Percentiles rank a stretch among this genome's conserved stretches.
Evolutionary conservation across 1,140 invertebrate species (phyloP).

Genomic region (Bathynomus jamesi): DNA sequence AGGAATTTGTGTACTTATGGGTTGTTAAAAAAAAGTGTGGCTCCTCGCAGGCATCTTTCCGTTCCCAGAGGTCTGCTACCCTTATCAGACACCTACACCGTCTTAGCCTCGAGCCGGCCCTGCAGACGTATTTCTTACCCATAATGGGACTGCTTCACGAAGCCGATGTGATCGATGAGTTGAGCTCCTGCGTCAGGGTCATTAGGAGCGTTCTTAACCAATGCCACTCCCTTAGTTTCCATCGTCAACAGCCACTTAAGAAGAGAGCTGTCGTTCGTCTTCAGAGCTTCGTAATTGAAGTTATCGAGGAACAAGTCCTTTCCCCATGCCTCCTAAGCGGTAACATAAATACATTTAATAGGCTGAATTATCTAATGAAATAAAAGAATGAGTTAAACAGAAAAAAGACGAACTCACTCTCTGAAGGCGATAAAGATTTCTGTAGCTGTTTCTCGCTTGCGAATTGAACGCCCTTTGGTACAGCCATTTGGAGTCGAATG

Average conservation of each 20-base stretch:
- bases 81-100: background rate
- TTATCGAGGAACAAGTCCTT: conserved; percentile 45
- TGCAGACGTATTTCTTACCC: conserved; percentile 43
- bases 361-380: background rate
- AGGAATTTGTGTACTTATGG: background rate
- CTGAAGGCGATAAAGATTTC: background rate
- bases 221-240: conserved; percentile 52
- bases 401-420: background rate
- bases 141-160: conserved; percentile 58
- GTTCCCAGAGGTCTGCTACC: background rate
- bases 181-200: conserved; percentile 48
- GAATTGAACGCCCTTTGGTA: background rate
- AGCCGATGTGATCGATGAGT: conserved; percentile 54
- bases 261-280: conserved; percentile 45
- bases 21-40: background rate
- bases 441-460: conserved; percentile 8
- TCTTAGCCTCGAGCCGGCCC: background rate
- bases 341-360: conserved; percentile 37
- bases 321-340: conserved; percentile 48
- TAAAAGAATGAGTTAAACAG: background rate
- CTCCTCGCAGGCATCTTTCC: background rate
- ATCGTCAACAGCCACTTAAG: conserved; percentile 52
- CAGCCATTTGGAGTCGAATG: background rate
- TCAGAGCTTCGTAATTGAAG: conserved; percentile 50
- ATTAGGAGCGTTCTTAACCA: conserved; percentile 51